Evolutionary conservation across 2,113 vertebrate species (phyloP), one percentile per base, ranked within the genome.

Genomic region (Oreocharis arfaki): DNA sequence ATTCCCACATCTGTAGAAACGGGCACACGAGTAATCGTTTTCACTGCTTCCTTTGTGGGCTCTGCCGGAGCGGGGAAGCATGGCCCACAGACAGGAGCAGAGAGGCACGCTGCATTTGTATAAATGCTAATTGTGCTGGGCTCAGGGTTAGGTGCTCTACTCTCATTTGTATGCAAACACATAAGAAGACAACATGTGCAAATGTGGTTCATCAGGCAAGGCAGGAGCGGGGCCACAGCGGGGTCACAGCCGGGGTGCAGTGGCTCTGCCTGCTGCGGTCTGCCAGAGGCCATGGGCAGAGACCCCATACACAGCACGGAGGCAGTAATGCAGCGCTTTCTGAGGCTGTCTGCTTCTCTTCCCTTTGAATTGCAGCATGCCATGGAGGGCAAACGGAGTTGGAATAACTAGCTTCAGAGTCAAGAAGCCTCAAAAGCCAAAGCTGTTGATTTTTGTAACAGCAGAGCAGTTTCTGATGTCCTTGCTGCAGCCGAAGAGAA

Each of bases 251-350:
- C 33, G 2, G 32, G 2, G 5, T 1, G 0, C 74, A 7, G 55
- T 1, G 59, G 22, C 59, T 56, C 7, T n/a, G 39, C n/a, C 33
- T 17, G 60, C 69, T 27, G 84, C 67, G 15, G 57, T 1, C 49
- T 46, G 60, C 39, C 69, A 8, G 12, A 30, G 69, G 69, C 28
- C 37, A 0, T 1, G 30, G 37, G 1, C 47, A 21, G 30, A 39
- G 59, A 27, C 18, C 14, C 1, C 6, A 1, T 4, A 6, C 35
- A 1, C 37, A 41, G 61, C 56, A 4, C 1, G 1, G 23, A n/a
- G 55, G 35, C 15, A 28, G 2, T 0, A n/a, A 22, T 0, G 0
- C 13, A 2, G 2, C 4, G 1, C 4, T 68, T 28, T 17, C 85
- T 9, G 30, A 39, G 27, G 23, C 44, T 30, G 16, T 1, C 50